Conservation (phyloP, 2,113 vertebrate genomes). For the Nyctereutes procyonoides region DNA sequence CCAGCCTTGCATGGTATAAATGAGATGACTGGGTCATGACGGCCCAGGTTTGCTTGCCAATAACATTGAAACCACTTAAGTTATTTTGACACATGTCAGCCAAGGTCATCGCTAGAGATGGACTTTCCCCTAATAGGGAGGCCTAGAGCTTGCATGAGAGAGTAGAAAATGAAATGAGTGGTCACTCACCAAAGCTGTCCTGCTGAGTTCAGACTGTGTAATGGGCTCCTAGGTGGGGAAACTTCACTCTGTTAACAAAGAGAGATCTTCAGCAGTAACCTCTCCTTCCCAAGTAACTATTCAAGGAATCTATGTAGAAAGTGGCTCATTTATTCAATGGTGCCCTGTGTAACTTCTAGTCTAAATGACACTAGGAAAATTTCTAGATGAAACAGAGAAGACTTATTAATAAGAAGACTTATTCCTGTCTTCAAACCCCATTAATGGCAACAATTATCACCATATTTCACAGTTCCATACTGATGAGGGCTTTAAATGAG, state of each 20-base stretch:
- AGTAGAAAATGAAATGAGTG: background rate
- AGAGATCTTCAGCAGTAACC: background rate
- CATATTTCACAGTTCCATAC: background rate
- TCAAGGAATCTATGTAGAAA: background rate
- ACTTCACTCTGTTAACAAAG: background rate
- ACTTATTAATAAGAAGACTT: background rate
- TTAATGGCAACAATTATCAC: background rate
- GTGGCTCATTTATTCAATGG: background rate
- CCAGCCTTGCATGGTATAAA: slow-evolving; percentile 50
- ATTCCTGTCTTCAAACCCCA: background rate
- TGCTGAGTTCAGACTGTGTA: background rate
- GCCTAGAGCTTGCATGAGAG: background rate
- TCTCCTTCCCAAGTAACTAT: background rate
- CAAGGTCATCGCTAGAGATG: slow-evolving; percentile 73
- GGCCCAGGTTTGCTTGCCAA: slow-evolving; percentile 44
- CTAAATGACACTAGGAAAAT: background rate
- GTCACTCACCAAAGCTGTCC: background rate
- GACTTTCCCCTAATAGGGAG: background rate
- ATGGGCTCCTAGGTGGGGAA: fast-evolving
- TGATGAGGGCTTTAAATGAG: background rate
- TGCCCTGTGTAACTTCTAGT: background rate
- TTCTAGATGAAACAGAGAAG: background rate
- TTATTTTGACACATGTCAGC: slow-evolving; percentile 71
- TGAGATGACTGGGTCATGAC: slow-evolving; percentile 72
- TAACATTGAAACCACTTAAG: slow-evolving; percentile 64